These are phyloP conservation scores for Pseudomyrmex cubaensis DNA, from an alignment of 1,140 invertebrate genomes.

Conservation along the genomic window DNA sequence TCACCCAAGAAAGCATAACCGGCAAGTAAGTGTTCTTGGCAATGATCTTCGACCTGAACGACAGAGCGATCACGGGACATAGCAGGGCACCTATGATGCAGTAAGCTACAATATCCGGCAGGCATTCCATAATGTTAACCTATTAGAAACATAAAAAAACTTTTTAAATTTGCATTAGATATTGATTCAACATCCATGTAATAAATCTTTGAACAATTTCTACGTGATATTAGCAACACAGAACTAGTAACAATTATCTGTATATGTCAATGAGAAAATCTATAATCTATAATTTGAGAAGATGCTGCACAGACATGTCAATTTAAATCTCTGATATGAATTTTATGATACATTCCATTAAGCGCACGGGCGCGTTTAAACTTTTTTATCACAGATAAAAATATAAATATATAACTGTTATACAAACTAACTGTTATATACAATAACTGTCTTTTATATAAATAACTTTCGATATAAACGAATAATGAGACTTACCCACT, in stretches of 20 bases:
- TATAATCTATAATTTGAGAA: no score
- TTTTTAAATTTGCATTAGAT: no score
- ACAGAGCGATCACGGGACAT: slow-evolving; percentile 85
- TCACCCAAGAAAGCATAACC: slow-evolving; percentile 84
- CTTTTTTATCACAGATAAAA: no score
- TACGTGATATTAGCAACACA: background rate
- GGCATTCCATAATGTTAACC: slow-evolving; percentile 78
- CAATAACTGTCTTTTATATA: no score
- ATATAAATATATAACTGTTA: no score
- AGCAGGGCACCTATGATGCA: slow-evolving; percentile 80
- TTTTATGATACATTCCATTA: no score
- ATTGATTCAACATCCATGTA: no score
- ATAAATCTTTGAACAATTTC: background rate
- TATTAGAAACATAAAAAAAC: slow-evolving; percentile 60
- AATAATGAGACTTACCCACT: slow-evolving; percentile 80
- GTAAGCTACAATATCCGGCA: slow-evolving; percentile 81
- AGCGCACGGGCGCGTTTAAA: no score
- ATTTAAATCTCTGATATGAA: no score
- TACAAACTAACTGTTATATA: no score
- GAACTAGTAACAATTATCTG: background rate
- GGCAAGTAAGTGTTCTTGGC: slow-evolving; percentile 84
- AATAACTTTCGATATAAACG: background rate
- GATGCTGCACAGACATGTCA: no score
- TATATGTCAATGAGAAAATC: no score
- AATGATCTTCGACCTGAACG: slow-evolving; percentile 83